Conservation (phyloP, 1,140 invertebrate species). For the Steinernema feltiae region DNA sequence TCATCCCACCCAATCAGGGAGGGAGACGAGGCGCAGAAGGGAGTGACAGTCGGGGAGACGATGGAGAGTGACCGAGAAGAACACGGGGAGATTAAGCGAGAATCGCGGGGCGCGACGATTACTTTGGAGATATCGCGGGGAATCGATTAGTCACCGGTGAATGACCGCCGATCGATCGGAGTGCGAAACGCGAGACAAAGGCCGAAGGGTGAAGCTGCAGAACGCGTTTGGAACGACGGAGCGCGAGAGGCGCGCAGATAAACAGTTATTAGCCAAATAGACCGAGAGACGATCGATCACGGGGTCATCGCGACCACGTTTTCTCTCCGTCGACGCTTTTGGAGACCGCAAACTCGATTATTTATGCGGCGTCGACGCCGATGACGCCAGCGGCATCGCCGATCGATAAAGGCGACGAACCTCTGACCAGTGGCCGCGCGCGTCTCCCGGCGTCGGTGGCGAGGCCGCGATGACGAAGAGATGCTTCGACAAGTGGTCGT, state of each 20-base stretch:
- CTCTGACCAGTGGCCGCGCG: neutral
- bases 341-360: no score
- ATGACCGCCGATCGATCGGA: neutral
- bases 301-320: neutral
- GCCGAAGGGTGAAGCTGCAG: no score
- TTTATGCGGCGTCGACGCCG: no score
- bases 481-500: no score
- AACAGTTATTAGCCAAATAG: conserved; percentile 3
- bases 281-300: neutral
- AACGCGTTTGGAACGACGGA: neutral
- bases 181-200: neutral
- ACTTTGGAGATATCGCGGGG: neutral
- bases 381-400: neutral
- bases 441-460: no score
- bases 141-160: neutral
- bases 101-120: neutral
- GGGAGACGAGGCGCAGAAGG: no score
- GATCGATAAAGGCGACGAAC: no score
- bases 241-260: neutral
- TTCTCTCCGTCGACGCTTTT: no score
- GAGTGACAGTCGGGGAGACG: no score
- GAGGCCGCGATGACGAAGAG: no score
- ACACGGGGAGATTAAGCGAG: neutral
- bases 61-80: neutral
- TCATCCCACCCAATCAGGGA: neutral